Conservation (phyloP, 1,140 invertebrate species). For the Leucophenga varia region DNA sequence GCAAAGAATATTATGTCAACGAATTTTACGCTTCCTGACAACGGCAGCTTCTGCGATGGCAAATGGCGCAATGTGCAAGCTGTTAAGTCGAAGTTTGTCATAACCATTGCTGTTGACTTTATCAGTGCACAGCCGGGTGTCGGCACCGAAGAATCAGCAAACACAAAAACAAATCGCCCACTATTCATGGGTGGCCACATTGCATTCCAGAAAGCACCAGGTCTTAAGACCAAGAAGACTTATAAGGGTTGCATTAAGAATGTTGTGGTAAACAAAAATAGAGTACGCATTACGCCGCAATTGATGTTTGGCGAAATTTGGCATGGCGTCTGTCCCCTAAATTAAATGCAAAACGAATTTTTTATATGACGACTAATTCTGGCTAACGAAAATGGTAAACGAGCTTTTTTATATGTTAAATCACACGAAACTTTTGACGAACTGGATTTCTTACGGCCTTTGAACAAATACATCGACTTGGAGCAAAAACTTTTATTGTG, state of each 20-base stretch:
- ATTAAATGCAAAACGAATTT: too few relatives aligned
- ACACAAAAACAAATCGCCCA: slow-evolving; percentile 79
- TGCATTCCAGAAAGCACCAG: slow-evolving; percentile 59
- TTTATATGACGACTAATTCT: too few relatives aligned
- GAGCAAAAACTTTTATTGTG: too few relatives aligned
- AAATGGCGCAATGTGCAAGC: slow-evolving; percentile 75
- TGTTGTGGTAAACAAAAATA: slow-evolving; percentile 65
- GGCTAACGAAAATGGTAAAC: too few relatives aligned
- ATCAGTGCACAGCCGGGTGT: slow-evolving; percentile 52
- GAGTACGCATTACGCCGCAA: slow-evolving; percentile 62
- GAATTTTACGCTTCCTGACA: slow-evolving; percentile 68
- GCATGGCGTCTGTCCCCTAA: slow-evolving; percentile 71
- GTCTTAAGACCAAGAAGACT: slow-evolving; percentile 63
- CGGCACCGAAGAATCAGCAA: slow-evolving; percentile 66
- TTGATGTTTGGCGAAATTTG: slow-evolving; percentile 69
- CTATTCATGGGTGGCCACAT: slow-evolving; percentile 89
- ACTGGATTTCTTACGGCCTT: too few relatives aligned
- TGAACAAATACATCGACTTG: too few relatives aligned
- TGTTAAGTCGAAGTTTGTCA: slow-evolving; percentile 51
- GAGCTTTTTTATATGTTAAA: too few relatives aligned
- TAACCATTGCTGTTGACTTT: slow-evolving; percentile 42
- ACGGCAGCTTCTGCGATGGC: slow-evolving; percentile 85
- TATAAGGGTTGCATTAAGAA: slow-evolving; percentile 84
- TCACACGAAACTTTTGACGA: too few relatives aligned
- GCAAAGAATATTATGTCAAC: slow-evolving; percentile 72